Base-by-base conservation (phyloP, 2,797 vertebrate genomes). In the Echeneis naucrates region DNA sequence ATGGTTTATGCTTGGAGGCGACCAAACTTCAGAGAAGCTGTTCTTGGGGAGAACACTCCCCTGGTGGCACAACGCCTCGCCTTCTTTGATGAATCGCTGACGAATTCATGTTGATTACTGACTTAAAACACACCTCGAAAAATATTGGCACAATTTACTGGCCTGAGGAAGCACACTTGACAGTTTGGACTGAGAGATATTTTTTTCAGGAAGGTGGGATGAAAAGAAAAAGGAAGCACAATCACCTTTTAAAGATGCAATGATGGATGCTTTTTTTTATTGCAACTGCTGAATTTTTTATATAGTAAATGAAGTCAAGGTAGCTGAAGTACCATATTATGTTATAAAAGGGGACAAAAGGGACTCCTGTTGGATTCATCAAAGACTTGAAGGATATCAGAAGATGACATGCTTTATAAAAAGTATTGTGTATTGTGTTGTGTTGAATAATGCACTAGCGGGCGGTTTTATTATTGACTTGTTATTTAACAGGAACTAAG, bases 1-100 rank as follows among this genome's bases (percentile, higher is more conserved):
- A 65, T 96, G 77, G 94, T 92, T 27, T 96, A 96, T 0, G 95
- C 93, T 3, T 96, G 96, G 95, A 84, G 81, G 56, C 81, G 95
- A 4, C 90, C 81, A 1, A 95, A 96, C 80, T 96, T 96, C 90
- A 93, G 88, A 0, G 83, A 84, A 33, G 94, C 92, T 0, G 87
- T 92, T 12, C 47, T 89, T 0, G 92, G 93, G 11, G 91, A 93
- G 75, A 86, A 66, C 8, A 78, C 82, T 4, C 86, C 89, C 0
- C 84, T 92, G 38, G 19, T 90, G 71, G 40, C 50, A 4, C 17
- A 75, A 0, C 66, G 47, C 69, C 35, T 44, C 14, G 77, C 92
- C 0, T 95, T 94, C 84, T 95, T 94, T 4, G 95, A 96, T 0
- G 91, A 94, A 11, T 95, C 95, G 0, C 77, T 95, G 59, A 82